These are phyloP conservation scores for Autographa gamma DNA, from an alignment of 2,888 invertebrate species.

Conservation along the genomic window DNA sequence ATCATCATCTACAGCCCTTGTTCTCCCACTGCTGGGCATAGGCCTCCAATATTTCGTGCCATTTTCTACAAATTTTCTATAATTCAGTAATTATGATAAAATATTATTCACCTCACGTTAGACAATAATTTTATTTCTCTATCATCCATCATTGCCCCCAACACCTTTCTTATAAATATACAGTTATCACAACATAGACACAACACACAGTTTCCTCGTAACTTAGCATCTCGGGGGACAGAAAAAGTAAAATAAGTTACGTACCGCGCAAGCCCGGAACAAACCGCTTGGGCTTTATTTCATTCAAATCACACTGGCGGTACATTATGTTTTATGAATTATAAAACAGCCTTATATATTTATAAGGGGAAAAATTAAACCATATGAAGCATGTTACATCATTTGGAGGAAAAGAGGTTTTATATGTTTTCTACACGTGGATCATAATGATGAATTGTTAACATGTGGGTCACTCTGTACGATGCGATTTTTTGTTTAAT, in stretches of 20 bases:
- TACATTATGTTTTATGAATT: conserved; percentile 32
- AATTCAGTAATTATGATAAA: no score
- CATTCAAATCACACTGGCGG: conserved; percentile 27
- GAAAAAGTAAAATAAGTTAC: conserved; percentile 32
- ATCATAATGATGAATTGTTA: no score
- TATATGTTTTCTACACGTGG: no score
- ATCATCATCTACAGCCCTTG: no score
- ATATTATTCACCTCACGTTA: no score
- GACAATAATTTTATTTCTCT: no score
- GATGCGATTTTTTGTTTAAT: no score
- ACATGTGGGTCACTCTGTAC: no score
- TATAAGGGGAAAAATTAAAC: background rate
- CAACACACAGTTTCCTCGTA: conserved; percentile 11
- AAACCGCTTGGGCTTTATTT: conserved; percentile 30
- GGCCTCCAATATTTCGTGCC: no score
- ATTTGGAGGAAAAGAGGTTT: no score
- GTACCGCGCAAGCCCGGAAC: background rate
- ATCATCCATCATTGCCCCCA: background rate
- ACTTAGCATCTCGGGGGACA: conserved; percentile 3
- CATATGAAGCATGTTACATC: background rate
- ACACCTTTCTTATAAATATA: background rate
- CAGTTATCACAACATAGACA: background rate
- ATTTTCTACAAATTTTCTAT: no score
- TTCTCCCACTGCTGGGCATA: no score
- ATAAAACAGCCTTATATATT: conserved; percentile 9